Conservation (phyloP, 1,140 invertebrate species). For the Drosophila willistoni region DNA sequence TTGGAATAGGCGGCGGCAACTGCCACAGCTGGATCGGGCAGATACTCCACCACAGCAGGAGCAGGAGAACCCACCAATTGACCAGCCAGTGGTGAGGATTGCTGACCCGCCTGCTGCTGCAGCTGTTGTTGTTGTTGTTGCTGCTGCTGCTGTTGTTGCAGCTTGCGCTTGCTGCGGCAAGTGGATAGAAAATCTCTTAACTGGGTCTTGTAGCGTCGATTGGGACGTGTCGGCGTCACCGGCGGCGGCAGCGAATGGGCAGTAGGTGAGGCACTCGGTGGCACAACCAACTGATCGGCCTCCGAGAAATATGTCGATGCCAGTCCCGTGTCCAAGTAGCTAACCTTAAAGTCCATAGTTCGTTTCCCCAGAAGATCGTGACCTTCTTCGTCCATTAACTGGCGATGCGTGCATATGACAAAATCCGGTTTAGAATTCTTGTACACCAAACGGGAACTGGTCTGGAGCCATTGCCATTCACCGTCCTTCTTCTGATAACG, state of each 20-base stretch:
- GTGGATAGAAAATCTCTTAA: constrained; percentile 95
- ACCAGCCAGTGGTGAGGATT: constrained; percentile 76
- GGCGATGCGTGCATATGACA: constrained; percentile 98
- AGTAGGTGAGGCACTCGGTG: constrained; percentile 83
- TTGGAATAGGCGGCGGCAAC: constrained; percentile 91
- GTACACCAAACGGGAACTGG: constrained; percentile 97
- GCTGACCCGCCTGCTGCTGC: constrained; percentile 79
- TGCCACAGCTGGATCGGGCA: constrained; percentile 87
- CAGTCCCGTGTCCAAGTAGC: constrained; percentile 96
- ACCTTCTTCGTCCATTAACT: constrained; percentile 99
- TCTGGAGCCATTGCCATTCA: constrained; percentile 99
- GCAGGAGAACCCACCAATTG: constrained; percentile 83
- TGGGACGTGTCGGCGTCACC: constrained; percentile 89
- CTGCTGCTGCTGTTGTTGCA: constrained; percentile 84
- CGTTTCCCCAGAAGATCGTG: constrained; percentile 97
- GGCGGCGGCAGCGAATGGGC: constrained; percentile 84
- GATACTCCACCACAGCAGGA: constrained; percentile 86
- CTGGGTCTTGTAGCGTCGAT: constrained; percentile 95
- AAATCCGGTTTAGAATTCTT: constrained; percentile 99
- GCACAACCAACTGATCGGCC: constrained; percentile 90
- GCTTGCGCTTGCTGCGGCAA: constrained; percentile 94
- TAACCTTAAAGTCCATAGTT: constrained; percentile 99
- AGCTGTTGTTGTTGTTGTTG: constrained; percentile 87
- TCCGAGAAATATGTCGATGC: constrained; percentile 95
- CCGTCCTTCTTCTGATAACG: constrained; percentile 96